Percentiles rank a stretch among this genome's conserved stretches.
Evolutionary conservation across 2,113 vertebrate species (phyloP).

Genomic region (Aplodontia rufa): DNA sequence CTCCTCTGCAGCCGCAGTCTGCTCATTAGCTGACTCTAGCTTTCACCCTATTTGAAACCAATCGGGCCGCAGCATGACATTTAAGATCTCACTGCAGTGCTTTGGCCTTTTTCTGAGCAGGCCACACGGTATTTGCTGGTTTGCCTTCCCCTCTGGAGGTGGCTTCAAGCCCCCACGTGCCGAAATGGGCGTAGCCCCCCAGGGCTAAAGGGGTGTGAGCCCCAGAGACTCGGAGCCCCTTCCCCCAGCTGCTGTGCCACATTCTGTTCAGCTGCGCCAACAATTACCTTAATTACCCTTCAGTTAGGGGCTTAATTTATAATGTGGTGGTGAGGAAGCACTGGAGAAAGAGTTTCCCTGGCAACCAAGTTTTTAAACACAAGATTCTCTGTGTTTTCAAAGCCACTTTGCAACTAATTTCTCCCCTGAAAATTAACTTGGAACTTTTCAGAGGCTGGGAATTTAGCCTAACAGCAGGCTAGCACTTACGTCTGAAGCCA

Average conservation of each 20-base stretch:
- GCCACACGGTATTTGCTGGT: accelerated
- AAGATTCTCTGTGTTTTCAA: slow-evolving; percentile 76
- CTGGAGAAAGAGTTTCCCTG: slow-evolving; percentile 81
- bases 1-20: neutral
- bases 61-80: neutral
- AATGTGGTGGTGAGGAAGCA: slow-evolving; percentile 46
- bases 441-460: slow-evolving; percentile 54
- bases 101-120: slow-evolving; percentile 7
- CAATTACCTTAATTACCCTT: slow-evolving; percentile 74
- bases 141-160: neutral
- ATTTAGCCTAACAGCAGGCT: slow-evolving; percentile 42
- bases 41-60: neutral
- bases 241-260: neutral
- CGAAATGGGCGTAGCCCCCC: neutral
- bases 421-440: slow-evolving; percentile 74
- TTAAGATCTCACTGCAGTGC: neutral
- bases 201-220: accelerated
- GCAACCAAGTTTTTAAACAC: slow-evolving; percentile 82
- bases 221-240: neutral
- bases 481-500: neutral
- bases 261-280: slow-evolving; percentile 16
- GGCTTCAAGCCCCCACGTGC: neutral
- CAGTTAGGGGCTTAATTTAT: slow-evolving; percentile 77
- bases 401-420: slow-evolving; percentile 77
- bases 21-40: neutral